Evolutionary conservation across 2,113 vertebrate species (phyloP), one percentile per base, ranked within the genome.

Genomic region (Haplotaxodon microlepis): DNA sequence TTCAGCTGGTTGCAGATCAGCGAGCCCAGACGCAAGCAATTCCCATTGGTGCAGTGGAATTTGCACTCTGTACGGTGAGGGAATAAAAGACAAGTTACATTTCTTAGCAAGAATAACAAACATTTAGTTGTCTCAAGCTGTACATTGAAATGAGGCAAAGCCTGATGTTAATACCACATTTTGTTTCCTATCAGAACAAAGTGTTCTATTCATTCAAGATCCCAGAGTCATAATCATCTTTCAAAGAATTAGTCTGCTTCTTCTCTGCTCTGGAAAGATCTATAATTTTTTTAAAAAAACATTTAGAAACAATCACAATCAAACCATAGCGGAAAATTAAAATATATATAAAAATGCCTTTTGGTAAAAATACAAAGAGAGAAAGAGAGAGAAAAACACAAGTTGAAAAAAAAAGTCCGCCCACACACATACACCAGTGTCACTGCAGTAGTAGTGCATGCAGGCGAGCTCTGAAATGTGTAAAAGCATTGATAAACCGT

Each of bases 1-100:
- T 99, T 98, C 96, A 98, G 97, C 94, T 98, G 98, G 97, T 99
- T 98, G 97, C 98, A 99, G 97, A 99, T 97, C 97, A 98, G 93
- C 42, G 98, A 98, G 92, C 97, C 97, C 95, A 98, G 97, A 95
- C 97, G 97, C 96, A 99, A 97, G 96, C 98, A 99, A 95, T 98
- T 98, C 94, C 98, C 98, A 95, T 98, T 99, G 96, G 98, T 97
- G 95, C 98, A 99, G 97, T 97, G 98, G 97, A 99, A 99, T 97
- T 97, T 98, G 98, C 98, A 99, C 97, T 98, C 98, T 99, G 96
- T 90, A 24, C 4, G 21, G 81, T 42, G 6, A 3, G 42, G 66
- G 63, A 8, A 8, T 4, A 7, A 7, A 34, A 69, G 19, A 84
- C 17, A 85, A 11, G 73, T 36, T 38, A 76, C 3, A 31, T 53